Base-by-base conservation (phyloP, 2,888 invertebrate species). In the Trichopoda pennipes region DNA sequence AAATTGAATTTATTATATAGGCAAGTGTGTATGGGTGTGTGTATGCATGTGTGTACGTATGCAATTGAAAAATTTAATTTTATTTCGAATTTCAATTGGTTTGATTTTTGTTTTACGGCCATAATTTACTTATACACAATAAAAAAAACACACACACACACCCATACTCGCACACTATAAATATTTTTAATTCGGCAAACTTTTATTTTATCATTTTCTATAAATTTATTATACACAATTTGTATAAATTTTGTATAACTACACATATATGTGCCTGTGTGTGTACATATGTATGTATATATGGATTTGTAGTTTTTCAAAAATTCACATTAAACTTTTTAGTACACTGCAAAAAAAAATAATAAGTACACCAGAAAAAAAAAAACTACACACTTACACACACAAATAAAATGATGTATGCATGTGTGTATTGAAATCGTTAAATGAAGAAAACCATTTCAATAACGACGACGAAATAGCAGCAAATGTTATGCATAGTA, bases 371-470 rank as follows among this genome's bases (percentile, higher is more conserved):
- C 2, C 28, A 28, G 6, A 28, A 28, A 28, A 28, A 4, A 2
- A 28, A 6, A 28, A 28, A 28, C 28, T n/a, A n/a, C n/a, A n/a
- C n/a, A n/a, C n/a, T n/a, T n/a, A n/a, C n/a, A n/a, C n/a, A n/a
- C n/a, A n/a, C n/a, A n/a, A n/a, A 55, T 23, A 47, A 49, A 63
- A 63, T 49, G 55, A 70, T 69, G 63, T 55, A 70, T n/a, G n/a
- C n/a, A n/a, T n/a, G n/a, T 70, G 70, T 70, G 70, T 70, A 77
- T 77, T 69, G 68, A 69, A 68, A 58, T 68, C 32, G 21, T 60
- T 21, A 76, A 66, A 66, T 9, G 49, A 66, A 66, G 38, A 49
- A 56, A 66, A 75, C 64, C 16, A 51, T 58, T 23, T 75, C 66
- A 64, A 64, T 64, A 35, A 35, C 56, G 21, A 64, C 56, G 23